Evolutionary conservation across 1,140 invertebrate species (phyloP), one percentile per base, ranked within the genome.

Genomic region (Neotoxoptera formosana): DNA sequence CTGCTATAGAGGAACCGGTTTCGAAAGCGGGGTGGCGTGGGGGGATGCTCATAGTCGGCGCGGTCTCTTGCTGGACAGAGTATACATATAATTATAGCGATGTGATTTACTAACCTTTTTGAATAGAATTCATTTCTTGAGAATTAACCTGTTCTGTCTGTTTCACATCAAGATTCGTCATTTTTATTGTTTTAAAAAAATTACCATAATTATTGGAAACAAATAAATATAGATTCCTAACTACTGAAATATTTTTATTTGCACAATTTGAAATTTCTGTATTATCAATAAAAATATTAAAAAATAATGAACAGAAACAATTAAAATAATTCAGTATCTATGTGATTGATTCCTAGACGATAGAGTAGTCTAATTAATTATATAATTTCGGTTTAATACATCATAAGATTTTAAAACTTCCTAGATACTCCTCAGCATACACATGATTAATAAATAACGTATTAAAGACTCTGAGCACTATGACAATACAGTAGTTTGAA

Each of bases 91-190:
- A 20, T n/a, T 14, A 11, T 88, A 36, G 36, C 8, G 1, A 51
- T 2, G 4, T 53, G 11, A 67, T 90, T 45, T 67, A 90, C 89
- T 45, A 45, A 90, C 89, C 36, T 90, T 90, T 90, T 67, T 67
- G 89, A 34, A 45, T 41, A 8, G 53, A 60, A 90, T 67, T 30
- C 53, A 90, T 90, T 56, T 60, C 25, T 67, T 45, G 36, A n/a
- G 6, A 8, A 45, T 67, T 21, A 7, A 23, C 11, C 7, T 67
- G 89, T 67, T 89, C 34, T 30, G 23, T 41, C 7, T 88, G 25
- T 60, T n/a, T 90, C 20, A n/a, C 36, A 60, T 67, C 41, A n/a
- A 56, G 14, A 17, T 90, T 45, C 14, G 7, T 60, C 45, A 45
- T 25, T 30, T 14, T 36, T 41, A n/a, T 60, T 53, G 34, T 90